Evolutionary conservation across 1,140 invertebrate genomes (phyloP).

Genomic region (Drosophila setifemur): DNA sequence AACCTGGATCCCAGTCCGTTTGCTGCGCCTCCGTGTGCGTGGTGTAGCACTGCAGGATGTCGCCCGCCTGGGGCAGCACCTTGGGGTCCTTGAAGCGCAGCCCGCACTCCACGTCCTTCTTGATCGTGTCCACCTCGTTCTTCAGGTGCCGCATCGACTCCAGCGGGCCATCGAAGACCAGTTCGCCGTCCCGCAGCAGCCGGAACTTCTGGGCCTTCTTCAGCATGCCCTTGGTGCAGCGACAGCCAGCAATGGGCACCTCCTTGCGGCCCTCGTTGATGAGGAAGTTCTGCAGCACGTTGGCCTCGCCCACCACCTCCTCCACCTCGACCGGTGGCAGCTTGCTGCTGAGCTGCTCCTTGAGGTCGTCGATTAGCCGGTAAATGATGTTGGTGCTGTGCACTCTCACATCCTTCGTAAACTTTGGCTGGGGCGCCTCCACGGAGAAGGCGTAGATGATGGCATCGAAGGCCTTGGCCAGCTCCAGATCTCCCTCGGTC

Average conservation of each 20-base stretch:
- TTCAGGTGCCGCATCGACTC: slow-evolving; percentile 94
- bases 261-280: slow-evolving; percentile 92
- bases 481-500: slow-evolving; percentile 91
- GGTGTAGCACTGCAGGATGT: slow-evolving; percentile 91
- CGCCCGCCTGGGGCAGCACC: slow-evolving; percentile 88
- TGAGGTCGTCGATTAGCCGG: slow-evolving; percentile 94
- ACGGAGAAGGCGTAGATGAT: slow-evolving; percentile 95
- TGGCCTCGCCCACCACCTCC: slow-evolving; percentile 92
- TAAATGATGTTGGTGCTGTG: slow-evolving; percentile 94
- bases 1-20: slow-evolving; percentile 93
- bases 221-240: slow-evolving; percentile 91
- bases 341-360: slow-evolving; percentile 89
- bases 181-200: slow-evolving; percentile 87
- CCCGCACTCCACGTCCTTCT: slow-evolving; percentile 94
- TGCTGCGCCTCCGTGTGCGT: slow-evolving; percentile 85
- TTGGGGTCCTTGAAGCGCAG: slow-evolving; percentile 87
- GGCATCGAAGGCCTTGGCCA: slow-evolving; percentile 92
- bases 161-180: slow-evolving; percentile 89
- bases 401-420: slow-evolving; percentile 85
- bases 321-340: slow-evolving; percentile 89
- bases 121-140: slow-evolving; percentile 92
- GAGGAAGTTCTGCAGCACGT: slow-evolving; percentile 92
- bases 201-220: slow-evolving; percentile 88
- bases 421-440: slow-evolving; percentile 80
- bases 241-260: slow-evolving; percentile 93